Evolutionary conservation across 2,797 vertebrate species (phyloP), one percentile per base, ranked within the genome.

Genomic region (Alca torda): DNA sequence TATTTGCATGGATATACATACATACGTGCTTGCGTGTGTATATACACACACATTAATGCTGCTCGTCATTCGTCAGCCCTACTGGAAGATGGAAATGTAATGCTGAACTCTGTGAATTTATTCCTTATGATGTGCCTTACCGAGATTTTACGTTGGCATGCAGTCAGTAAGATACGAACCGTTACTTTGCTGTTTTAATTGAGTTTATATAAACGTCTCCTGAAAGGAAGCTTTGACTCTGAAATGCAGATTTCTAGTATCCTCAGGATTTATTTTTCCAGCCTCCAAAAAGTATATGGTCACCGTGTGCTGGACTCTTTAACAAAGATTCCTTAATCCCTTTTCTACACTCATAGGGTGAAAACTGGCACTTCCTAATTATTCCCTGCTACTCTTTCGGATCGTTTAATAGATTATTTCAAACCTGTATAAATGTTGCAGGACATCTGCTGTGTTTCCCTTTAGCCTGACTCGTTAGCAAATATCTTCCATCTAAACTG

Each of bases 401-500:
- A 84, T 84, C 61, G 93, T 86, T 93, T 96, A 94, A 95, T 93
- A 97, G 96, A 97, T 98, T 91, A 82, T 93, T 98, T 93, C 94
- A 95, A 94, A 93, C 97, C 90, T 76, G 69, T 91, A 91, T 94
- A 90, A 94, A 61, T 30, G 96, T 96, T 97, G 97, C 96, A 63
- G 92, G 97, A 97, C 96, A 95, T 96, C 65, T 97, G 95, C 97
- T 98, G 96, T 91, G 61, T 97, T 96, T 97, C 97, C 96, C 97
- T 80, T 84, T 64, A 83, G 97, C 93, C 96, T 53, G 89, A 97
- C 97, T 97, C 91, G 97, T 98, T 98, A 98, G 98, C 97, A 97
- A 96, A 92, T 98, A 97, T 98, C 98, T 98, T 96, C 97, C 94
- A 98, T 98, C 97, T 97, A 97, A 98, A 98, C 96, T 97, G 97